A percentile compares a stretch with the other conserved stretches of the same genome.
These are phyloP conservation scores for Talpa occidentalis DNA, from an alignment of 2,113 vertebrate species.

Conservation along the genomic window DNA sequence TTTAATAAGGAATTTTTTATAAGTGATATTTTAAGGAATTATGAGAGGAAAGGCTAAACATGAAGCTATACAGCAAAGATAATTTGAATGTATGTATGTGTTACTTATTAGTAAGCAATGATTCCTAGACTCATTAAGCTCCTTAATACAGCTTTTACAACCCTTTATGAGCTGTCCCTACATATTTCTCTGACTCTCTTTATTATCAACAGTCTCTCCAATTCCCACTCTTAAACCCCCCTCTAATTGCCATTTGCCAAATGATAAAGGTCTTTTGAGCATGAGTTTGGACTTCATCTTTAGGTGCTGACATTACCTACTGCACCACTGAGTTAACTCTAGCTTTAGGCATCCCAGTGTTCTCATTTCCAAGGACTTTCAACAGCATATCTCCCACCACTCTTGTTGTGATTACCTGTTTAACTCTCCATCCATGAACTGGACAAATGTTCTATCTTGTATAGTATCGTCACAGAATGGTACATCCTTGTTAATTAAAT, in stretches of 20 bases:
- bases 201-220: background rate
- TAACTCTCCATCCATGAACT: background rate
- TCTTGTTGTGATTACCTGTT: background rate
- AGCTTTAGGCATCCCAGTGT: background rate
- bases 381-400: no score
- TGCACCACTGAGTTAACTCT: background rate
- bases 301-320: background rate
- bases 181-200: background rate
- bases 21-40: slow-evolving; percentile 20
- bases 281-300: background rate
- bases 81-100: background rate
- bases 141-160: background rate
- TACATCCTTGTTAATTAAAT: background rate
- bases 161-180: background rate
- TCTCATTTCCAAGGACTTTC: background rate
- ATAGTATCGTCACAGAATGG: background rate
- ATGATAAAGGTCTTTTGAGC: background rate
- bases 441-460: background rate
- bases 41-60: background rate
- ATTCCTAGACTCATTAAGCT: background rate
- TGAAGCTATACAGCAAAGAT: background rate
- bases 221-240: background rate
- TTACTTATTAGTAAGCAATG: background rate
- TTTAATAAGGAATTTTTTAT: background rate
- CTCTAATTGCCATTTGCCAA: background rate